Evolutionary conservation across 2,113 vertebrate genomes (phyloP), one percentile per base, ranked within the genome.

Genomic region (Chamaetylas fuelleborni): DNA sequence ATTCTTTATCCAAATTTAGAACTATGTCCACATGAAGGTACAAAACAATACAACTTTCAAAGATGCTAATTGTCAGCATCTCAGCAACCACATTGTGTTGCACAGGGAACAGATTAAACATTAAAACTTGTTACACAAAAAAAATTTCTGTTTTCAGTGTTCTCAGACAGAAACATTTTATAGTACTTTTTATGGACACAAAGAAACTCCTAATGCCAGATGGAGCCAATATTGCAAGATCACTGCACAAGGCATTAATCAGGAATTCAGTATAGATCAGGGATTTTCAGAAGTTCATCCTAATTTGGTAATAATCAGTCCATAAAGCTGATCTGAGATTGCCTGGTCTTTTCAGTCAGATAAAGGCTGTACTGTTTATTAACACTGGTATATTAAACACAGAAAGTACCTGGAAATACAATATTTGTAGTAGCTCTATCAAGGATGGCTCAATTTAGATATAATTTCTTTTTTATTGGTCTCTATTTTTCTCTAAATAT

Each of bases 11-110:
- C 9, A 71, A 48, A 87, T 71, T 80, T n/a, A 83, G 28, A 80
- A 43, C 9, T 42, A 28, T 42, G 9, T 65, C 19, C 16, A 58
- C 12, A 14, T 11, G 31, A 86, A 74, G 6, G 8, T 34, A 43
- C 5, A 33, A 80, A 74, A 28, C 2, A 6, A 33, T 36, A 8
- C 0, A 0, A 19, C n/a, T 66, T 70, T 79, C 11, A 28, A 42
- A 43, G n/a, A 33, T 29, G 9, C 19, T 60, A 31, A 33, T 9
- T 28, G 5, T 66, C 31, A 66, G 12, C 23, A 47, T 66, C 16
- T 66, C 19, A 19, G 31, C 7, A n/a, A 57, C 3, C 15, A 10
- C 12, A 42, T 33, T 14, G 5, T 38, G 8, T 51, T 58, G 31
- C 4, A 56, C 8, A 62, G 9, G 14, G 11, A 83, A 80, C 4